phyloP scores from a whole-genome alignment of 37 sponge, comb jelly and placozoan species.

The Geodia barretti region DNA sequence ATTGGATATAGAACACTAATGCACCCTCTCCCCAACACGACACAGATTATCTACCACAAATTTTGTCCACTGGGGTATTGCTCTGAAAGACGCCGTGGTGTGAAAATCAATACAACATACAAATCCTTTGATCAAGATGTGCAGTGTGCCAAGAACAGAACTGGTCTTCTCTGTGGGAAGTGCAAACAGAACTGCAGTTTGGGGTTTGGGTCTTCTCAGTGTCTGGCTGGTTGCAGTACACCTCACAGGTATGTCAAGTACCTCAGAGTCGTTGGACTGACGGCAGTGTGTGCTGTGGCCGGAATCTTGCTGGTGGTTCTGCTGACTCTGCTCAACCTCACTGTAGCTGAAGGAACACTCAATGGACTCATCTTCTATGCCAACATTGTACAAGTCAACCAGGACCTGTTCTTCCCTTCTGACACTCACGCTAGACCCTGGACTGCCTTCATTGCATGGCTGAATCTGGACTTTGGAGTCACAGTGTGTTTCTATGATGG shows the following conservation, averaged over 20 bases:
- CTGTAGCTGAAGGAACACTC: conserved; percentile 24
- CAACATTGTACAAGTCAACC: conserved; percentile 27
- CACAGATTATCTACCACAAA: background rate
- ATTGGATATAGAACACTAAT: background rate
- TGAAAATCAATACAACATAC: background rate
- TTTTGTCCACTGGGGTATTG: conserved; percentile 11
- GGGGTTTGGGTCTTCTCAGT: background rate
- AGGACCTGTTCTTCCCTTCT: conserved; percentile 3
- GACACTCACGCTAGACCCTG: background rate
- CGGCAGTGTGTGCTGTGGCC: conserved; percentile 10
- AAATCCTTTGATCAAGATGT: background rate
- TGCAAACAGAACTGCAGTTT: background rate
- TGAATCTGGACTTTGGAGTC: conserved; percentile 49
- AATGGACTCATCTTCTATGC: conserved; percentile 42
- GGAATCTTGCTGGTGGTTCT: conserved; percentile 29
- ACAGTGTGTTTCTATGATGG: conserved; percentile 44
- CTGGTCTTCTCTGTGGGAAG: conserved; percentile 15
- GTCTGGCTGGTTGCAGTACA: background rate
- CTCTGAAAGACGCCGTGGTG: background rate
- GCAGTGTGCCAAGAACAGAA: background rate
- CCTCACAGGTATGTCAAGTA: background rate
- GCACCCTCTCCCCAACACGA: too few species aligned
- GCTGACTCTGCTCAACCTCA: conserved; percentile 15
- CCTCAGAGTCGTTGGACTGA: background rate
- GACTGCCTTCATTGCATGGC: conserved; percentile 24